Conservation (phyloP, 2,888 invertebrate genomes). For the Macrophya alboannulata region DNA sequence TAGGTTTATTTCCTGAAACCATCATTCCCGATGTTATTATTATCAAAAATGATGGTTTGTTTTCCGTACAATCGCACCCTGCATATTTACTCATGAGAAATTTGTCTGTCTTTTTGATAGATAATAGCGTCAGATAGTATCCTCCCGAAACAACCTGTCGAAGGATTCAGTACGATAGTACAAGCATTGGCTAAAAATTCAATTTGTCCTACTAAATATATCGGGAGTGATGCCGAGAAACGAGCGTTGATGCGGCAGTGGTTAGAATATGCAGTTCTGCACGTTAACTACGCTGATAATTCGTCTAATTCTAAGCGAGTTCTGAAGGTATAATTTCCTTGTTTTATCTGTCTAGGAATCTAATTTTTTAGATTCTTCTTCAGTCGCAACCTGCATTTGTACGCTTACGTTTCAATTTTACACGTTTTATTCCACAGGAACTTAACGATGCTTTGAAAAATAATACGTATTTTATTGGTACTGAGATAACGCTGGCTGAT, state of each 20-base stretch:
- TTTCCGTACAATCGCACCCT: no score
- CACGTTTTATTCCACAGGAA: slow-evolving; percentile 77
- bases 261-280: slow-evolving; percentile 85
- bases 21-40: no score
- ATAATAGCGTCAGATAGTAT: slow-evolving; percentile 66
- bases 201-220: slow-evolving; percentile 65
- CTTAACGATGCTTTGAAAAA: slow-evolving; percentile 81
- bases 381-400: not conserved
- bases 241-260: slow-evolving; percentile 81
- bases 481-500: slow-evolving; percentile 85
- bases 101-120: slow-evolving; percentile 62
- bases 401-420: not conserved
- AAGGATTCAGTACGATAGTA: slow-evolving; percentile 75
- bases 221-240: slow-evolving; percentile 71
- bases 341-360: not conserved
- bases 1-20: no score
- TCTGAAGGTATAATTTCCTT: slow-evolving; percentile 79
- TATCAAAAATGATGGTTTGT: no score
- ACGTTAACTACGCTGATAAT: slow-evolving; percentile 81
- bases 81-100: not conserved
- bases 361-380: slow-evolving; percentile 5
- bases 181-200: slow-evolving; percentile 71
- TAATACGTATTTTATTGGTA: slow-evolving; percentile 83
- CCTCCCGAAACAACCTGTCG: slow-evolving; percentile 66
- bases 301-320: slow-evolving; percentile 80